Conservation (phyloP, 2,888 invertebrate species). For the Mimachlamys varia region DNA sequence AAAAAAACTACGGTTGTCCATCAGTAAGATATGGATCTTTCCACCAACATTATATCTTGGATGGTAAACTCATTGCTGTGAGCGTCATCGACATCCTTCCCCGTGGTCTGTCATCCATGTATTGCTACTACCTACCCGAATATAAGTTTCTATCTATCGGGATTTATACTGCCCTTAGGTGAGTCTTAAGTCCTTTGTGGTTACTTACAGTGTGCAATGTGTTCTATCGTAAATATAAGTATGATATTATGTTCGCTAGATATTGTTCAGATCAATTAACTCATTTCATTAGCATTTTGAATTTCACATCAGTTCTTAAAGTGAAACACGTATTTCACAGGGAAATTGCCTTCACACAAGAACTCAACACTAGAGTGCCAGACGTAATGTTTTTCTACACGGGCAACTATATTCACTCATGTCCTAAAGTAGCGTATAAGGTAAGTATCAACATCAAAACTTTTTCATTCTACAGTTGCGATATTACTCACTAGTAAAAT, state of each 20-base stretch:
- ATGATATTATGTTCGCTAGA: no score
- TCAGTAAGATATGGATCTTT: conserved; percentile 90
- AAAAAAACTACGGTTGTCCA: conserved; percentile 53
- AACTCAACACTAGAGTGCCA: conserved; percentile 84
- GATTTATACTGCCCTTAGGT: conserved; percentile 96
- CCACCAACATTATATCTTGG: conserved; percentile 98
- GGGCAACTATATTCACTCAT: conserved; percentile 98
- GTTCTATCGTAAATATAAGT: no score
- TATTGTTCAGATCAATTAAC: no score
- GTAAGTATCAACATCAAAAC: conserved; percentile 67
- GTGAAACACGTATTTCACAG: conserved; percentile 85
- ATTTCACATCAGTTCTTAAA: no score
- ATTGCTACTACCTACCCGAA: conserved; percentile 98
- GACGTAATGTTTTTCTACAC: conserved; percentile 95
- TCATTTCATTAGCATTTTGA: no score
- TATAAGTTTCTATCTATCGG: conserved; percentile 94
- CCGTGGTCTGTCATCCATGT: conserved; percentile 96
- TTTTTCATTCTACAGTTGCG: no score
- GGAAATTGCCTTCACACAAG: conserved; percentile 92
- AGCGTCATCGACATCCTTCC: conserved; percentile 98
- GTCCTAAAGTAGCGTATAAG: conserved; percentile 99
- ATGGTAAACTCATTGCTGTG: conserved; percentile 95
- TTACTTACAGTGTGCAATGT: no score
- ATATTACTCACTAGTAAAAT: no score
- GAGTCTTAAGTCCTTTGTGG: conserved; percentile 53